phyloP scores from a whole-genome alignment of 1,140 invertebrate species.

The Antheraea mylitta region DNA sequence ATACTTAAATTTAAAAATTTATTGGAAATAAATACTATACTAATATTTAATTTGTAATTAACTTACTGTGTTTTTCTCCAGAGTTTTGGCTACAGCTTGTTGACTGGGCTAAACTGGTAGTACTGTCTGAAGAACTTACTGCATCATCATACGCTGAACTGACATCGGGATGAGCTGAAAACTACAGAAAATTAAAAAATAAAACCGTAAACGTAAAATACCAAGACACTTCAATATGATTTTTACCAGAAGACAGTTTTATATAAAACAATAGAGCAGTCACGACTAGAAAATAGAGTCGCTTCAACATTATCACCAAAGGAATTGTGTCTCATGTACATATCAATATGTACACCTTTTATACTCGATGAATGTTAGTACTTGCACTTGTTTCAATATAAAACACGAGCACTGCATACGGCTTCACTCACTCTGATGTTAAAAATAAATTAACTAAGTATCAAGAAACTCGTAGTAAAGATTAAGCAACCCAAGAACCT shows the following conservation, averaged over 20 bases:
- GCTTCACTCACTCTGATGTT: no score
- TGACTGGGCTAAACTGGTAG: not conserved
- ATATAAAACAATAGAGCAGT: not conserved
- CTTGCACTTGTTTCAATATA: not conserved
- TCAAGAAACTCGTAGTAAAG: no score
- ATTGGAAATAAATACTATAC: no score
- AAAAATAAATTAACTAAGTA: no score
- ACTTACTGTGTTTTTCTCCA: constrained; percentile 12
- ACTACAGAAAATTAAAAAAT: not conserved
- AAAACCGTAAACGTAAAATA: not conserved
- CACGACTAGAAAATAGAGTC: not conserved
- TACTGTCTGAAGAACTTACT: not conserved
- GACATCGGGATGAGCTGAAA: not conserved
- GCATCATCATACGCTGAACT: not conserved
- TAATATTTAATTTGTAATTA: no score
- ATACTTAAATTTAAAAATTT: no score
- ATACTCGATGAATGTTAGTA: not conserved
- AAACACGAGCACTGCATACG: no score
- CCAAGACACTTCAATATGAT: not conserved
- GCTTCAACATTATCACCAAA: not conserved
- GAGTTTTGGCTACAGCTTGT: constrained; percentile 12
- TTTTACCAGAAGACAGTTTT: not conserved
- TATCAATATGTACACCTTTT: not conserved
- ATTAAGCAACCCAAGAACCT: no score
- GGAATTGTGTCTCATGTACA: not conserved